A percentile compares a stretch with the other conserved stretches of the same genome.
These are phyloP conservation scores for Prionailurus viverrinus DNA, from an alignment of 2,113 vertebrate species.

Conservation along the genomic window DNA sequence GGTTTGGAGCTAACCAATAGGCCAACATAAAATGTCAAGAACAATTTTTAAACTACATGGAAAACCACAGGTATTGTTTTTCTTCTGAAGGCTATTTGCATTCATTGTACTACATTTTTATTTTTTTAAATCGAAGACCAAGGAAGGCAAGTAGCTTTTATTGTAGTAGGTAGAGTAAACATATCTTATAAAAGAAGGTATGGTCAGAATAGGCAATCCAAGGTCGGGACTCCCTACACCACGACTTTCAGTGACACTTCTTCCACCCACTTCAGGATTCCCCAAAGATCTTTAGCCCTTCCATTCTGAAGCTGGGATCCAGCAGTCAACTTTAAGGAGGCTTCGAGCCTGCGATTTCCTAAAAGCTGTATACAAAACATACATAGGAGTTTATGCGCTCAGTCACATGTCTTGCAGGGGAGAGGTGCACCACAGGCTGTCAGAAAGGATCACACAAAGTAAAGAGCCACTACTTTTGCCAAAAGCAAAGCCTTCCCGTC, in stretches of 20 bases:
- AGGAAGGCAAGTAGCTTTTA: background rate
- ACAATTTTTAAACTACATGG: constrained; percentile 57
- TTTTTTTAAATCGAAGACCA: background rate
- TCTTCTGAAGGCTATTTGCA: constrained; percentile 51
- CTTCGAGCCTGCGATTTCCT: background rate
- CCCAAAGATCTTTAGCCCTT: background rate
- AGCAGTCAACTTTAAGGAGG: background rate
- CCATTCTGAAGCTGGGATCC: background rate
- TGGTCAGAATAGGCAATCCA: background rate
- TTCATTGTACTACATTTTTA: background rate
- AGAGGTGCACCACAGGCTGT: background rate
- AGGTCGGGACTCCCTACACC: background rate
- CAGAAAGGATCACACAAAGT: background rate
- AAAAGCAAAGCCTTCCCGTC: background rate
- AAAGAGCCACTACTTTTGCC: background rate
- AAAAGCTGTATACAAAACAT: background rate
- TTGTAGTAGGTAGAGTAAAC: background rate
- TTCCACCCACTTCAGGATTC: background rate
- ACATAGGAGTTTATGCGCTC: background rate
- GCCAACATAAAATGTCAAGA: constrained; percentile 60
- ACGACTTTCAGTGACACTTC: background rate
- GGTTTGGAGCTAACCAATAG: background rate
- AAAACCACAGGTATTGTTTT: constrained; percentile 62
- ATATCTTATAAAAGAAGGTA: background rate
- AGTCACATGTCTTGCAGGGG: background rate